A percentile compares a stretch with the other conserved stretches of the same genome.
Evolutionary conservation across 2,113 vertebrate genomes (phyloP).

Genomic region (Eonycteris spelaea): DNA sequence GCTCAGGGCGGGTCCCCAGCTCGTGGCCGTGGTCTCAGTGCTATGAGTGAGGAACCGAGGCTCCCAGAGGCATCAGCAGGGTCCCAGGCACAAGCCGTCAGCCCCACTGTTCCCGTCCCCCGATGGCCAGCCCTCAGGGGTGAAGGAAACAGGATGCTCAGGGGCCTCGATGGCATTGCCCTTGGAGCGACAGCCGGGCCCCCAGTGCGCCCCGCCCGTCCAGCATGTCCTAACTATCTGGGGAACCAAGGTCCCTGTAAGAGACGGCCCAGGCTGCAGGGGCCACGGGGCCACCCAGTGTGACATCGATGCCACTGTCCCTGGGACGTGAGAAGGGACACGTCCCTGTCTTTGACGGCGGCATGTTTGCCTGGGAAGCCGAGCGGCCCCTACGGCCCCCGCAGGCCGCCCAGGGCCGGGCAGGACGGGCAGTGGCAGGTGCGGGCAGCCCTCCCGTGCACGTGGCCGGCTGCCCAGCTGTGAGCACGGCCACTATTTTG

Average conservation of each 20-base stretch:
- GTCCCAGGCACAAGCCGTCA: background rate
- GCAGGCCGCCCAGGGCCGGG: background rate
- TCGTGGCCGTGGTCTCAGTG: background rate
- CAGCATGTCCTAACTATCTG: background rate
- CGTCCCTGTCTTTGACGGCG: no score
- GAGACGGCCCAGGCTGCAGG: background rate
- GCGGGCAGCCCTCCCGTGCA: background rate
- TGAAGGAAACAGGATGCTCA: background rate
- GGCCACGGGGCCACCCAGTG: background rate
- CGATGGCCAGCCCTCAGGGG: fast-evolving
- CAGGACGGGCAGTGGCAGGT: constrained; percentile 76
- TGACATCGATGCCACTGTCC: background rate
- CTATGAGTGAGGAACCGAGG: background rate
- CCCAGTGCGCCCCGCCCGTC: background rate
- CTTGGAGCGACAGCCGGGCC: background rate
- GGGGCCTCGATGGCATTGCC: background rate
- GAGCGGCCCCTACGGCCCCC: background rate
- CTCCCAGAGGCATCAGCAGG: background rate
- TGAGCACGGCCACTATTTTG: constrained; percentile 42
- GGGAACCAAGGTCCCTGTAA: background rate
- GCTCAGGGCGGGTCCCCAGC: no score
- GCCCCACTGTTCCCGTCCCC: no score
- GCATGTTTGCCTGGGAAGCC: background rate
- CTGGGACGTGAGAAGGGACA: background rate
- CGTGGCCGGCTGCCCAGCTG: fast-evolving